Evolutionary conservation across 1,140 invertebrate genomes (phyloP).

Genomic region (Pristionchus pacificus): DNA sequence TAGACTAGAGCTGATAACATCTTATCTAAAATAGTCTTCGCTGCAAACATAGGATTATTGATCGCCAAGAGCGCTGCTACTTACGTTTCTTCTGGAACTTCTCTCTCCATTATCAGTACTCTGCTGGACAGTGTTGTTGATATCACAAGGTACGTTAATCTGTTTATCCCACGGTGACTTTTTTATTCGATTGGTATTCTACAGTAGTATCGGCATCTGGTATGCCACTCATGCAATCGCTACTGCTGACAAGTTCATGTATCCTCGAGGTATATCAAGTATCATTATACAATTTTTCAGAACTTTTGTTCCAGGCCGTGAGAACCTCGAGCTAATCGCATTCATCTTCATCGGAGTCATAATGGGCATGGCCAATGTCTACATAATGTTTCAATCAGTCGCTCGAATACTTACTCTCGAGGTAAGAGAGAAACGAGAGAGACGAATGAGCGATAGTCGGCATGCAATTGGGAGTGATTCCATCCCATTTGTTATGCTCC

Average conservation of each 20-base stretch:
- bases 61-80: conserved; percentile 13
- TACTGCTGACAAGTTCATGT: conserved; percentile 13
- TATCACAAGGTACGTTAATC: conserved; percentile 15
- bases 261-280: conserved; percentile 7
- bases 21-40: conserved; percentile 14
- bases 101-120: conserved; percentile 20
- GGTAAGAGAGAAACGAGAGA: too few relatives aligned
- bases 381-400: conserved; percentile 14
- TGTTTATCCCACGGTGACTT: not conserved
- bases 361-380: conserved; percentile 23
- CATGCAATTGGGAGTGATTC: too few relatives aligned
- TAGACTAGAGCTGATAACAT: conserved; percentile 12
- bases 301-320: not conserved
- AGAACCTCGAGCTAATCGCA: conserved; percentile 14
- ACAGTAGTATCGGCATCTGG: conserved; percentile 17
- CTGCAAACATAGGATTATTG: conserved; percentile 9
- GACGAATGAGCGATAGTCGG: too few relatives aligned
- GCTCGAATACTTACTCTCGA: not conserved
- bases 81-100: conserved; percentile 19
- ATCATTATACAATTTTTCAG: not conserved
- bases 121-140: conserved; percentile 16
- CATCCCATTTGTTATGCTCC: too few relatives aligned
- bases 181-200: conserved; percentile 1
- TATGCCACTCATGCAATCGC: conserved; percentile 9
- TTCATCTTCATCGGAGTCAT: conserved; percentile 20